Percentiles rank a stretch among this genome's conserved stretches.
Conservation (phyloP, 1,140 invertebrate species). For the Eriosoma lanigerum region DNA sequence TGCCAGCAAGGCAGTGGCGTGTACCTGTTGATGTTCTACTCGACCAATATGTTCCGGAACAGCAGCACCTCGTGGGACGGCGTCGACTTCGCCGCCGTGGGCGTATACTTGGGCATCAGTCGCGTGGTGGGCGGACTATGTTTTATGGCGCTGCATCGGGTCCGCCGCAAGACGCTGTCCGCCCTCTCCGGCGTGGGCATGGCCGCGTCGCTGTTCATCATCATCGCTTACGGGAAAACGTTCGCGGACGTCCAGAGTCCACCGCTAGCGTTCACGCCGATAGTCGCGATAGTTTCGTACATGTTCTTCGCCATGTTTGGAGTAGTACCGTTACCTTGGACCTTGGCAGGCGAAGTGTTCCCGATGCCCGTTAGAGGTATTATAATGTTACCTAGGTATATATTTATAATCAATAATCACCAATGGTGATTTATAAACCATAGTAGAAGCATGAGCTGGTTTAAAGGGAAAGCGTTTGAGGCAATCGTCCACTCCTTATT, state of each 20-base stretch:
- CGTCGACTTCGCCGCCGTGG: background rate
- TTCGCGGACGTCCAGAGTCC: constrained; percentile 55
- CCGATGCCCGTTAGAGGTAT: constrained; percentile 68
- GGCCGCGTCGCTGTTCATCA: constrained; percentile 61
- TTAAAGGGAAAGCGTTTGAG: too few relatives aligned
- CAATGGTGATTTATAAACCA: too few relatives aligned
- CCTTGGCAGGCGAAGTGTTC: constrained; percentile 73
- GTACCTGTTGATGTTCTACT: constrained; percentile 76
- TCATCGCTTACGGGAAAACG: constrained; percentile 55
- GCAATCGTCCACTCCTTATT: too few relatives aligned
- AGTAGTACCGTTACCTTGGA: constrained; percentile 72
- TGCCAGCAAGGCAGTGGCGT: constrained; percentile 73
- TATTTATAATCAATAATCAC: too few relatives aligned
- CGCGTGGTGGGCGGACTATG: constrained; percentile 58
- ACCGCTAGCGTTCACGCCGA: constrained; percentile 60
- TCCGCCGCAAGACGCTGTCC: constrained; percentile 67
- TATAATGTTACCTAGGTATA: too few relatives aligned
- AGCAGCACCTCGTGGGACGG: background rate
- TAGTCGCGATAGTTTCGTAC: constrained; percentile 67
- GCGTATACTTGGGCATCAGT: constrained; percentile 56
- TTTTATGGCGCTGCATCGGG: constrained; percentile 60
- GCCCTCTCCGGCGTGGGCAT: constrained; percentile 67
- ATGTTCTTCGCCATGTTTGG: constrained; percentile 73
- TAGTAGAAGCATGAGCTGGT: too few relatives aligned
- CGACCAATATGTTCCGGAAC: constrained; percentile 69